phyloP scores from a whole-genome alignment of 2,113 vertebrate species.

The Phasianus colchicus region DNA sequence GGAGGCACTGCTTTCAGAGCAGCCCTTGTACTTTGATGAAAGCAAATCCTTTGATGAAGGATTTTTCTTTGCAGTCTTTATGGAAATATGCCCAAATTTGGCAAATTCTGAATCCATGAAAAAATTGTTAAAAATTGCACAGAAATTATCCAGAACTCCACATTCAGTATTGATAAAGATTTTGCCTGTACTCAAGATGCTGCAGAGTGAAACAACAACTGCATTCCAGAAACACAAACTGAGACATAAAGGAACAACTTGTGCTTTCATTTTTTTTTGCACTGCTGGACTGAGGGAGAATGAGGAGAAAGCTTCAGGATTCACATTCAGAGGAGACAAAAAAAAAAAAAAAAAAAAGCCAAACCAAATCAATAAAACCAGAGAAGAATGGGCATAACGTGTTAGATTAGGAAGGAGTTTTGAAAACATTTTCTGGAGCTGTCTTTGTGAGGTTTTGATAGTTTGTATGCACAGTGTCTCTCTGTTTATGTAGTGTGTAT shows the following conservation, averaged over 20 bases:
- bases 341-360: neutral
- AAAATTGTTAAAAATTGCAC: neutral
- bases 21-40: neutral
- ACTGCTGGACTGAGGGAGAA: fast-evolving
- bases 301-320: neutral
- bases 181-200: neutral
- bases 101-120: neutral
- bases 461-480: neutral
- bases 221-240: neutral
- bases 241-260: neutral
- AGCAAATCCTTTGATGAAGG: too few relatives aligned
- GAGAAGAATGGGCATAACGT: neutral
- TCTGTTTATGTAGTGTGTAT: neutral
- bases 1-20: too few relatives aligned
- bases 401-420: neutral
- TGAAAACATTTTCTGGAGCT: neutral
- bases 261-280: neutral
- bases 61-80: neutral
- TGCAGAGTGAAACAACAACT: neutral
- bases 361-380: too few relatives aligned
- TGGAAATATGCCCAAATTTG: neutral
- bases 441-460: neutral
- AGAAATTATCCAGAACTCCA: neutral
- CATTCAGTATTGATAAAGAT: neutral
- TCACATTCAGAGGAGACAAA: neutral